Base-by-base conservation (phyloP, 2,888 invertebrate genomes). In the Sesamia inferens region DNA sequence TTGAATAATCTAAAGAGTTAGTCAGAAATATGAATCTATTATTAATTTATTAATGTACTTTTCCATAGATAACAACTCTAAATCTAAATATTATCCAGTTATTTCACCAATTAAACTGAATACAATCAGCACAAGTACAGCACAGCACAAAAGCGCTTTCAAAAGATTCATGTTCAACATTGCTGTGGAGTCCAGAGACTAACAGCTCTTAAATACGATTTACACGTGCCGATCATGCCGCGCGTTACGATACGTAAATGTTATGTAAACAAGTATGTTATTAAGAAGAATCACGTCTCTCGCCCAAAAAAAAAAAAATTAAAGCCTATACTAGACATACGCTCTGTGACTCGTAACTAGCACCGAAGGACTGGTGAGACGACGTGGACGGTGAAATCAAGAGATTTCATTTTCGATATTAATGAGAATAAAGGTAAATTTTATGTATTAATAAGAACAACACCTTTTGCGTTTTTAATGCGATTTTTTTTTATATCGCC, bases 51-150 rank as follows among this genome's bases (percentile, higher is more conserved):
- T n/a, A n/a, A n/a, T n/a, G n/a, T n/a, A n/a, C n/a, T n/a, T 24
- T 14, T 3, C 16, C 4, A 63, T 24, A 19, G 7, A 47, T 24
- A 19, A 48, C 19, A 48, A 19, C 11, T 47, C 22, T 7, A 64
- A 24, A 48, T 19, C 81, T 62, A 47, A 55, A 64, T 64, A 64
- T 48, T 24, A 13, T 19, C 54, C 13, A 22, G 44, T 47, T 10
- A 13, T 39, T 39, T 51, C 13, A 51, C 13, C 3, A 13, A 31
- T 22, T 5, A 42, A 6, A 66, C 42, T 19, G 19, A 48, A 48
- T 19, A 10, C 3, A 5, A 31, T 8, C 8, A 54, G 11, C n/a
- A n/a, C 31, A 31, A 31, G 31, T 31, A 31, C 31, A 31, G 31
- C 31, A 31, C 31, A 31, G 39, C 5, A 55, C 22, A 22, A 42